Percentiles rank a stretch among this genome's conserved stretches.
Evolutionary conservation across 2,113 vertebrate species (phyloP).

Genomic region (Podocnemis expansa): DNA sequence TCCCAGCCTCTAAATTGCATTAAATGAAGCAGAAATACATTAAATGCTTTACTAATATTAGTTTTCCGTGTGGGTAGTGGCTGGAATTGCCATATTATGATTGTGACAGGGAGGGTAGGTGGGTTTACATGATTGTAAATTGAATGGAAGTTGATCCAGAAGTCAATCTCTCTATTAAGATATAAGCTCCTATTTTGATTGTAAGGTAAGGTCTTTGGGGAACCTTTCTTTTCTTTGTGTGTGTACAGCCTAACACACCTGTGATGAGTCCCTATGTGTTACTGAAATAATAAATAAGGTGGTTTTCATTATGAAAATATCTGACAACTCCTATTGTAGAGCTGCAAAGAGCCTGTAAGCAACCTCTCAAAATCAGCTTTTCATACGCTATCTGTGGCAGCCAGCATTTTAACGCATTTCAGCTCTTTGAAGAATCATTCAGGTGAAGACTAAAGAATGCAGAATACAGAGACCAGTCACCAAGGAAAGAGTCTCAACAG

Average conservation of each 20-base stretch:
- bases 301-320: neutral
- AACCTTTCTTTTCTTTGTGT: neutral
- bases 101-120: neutral
- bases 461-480: neutral
- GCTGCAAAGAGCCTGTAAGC: neutral
- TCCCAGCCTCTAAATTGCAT: neutral
- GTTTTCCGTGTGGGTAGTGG: neutral
- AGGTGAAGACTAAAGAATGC: neutral
- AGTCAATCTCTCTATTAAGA: neutral
- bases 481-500: neutral
- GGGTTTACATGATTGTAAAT: neutral
- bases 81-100: neutral
- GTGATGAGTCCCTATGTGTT: neutral
- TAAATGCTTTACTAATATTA: neutral
- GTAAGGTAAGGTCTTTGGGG: neutral
- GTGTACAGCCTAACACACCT: neutral
- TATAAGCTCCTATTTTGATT: neutral
- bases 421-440: neutral
- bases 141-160: neutral
- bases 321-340: neutral
- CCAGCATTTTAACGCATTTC: neutral
- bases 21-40: neutral
- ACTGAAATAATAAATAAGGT: neutral
- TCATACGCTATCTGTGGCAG: neutral
- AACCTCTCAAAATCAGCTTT: fast-evolving